These are phyloP conservation scores for Andricus quercusramuli DNA, from an alignment of 2,888 invertebrate genomes.

Conservation along the genomic window DNA sequence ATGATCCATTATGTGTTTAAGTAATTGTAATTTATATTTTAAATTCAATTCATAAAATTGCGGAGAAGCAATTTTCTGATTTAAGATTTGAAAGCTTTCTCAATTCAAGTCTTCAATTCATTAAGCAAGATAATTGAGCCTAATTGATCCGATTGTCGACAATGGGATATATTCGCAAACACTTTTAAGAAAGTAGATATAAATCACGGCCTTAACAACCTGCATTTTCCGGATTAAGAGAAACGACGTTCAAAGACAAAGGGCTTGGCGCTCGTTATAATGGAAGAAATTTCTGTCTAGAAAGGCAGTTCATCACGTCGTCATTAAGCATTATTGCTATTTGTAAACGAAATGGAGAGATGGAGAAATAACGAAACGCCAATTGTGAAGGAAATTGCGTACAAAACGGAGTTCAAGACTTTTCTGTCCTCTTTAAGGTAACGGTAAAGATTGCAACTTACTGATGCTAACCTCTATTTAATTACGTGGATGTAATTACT, in stretches of 20 bases:
- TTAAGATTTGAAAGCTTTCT: no score
- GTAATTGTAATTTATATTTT: no score
- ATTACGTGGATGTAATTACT: constrained; percentile 1
- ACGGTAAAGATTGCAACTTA: constrained; percentile 13
- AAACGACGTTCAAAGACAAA: constrained; percentile 6
- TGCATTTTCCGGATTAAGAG: constrained; percentile 20
- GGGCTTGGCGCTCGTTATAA: constrained; percentile 14
- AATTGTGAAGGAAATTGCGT: background rate
- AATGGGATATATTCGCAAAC: constrained; percentile 17
- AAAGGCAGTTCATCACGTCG: constrained; percentile 16
- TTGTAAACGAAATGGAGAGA: constrained; percentile 4
- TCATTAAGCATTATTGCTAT: constrained; percentile 25
- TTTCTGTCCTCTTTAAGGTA: constrained; percentile 11
- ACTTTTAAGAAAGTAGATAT: constrained; percentile 29
- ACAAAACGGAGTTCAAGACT: background rate
- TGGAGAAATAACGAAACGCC: constrained; percentile 3
- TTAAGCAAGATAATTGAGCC: constrained; percentile 3
- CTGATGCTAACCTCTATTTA: constrained; percentile 10
- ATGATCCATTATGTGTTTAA: background rate
- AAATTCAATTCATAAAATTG: no score
- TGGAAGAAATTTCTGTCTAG: background rate
- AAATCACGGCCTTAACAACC: constrained; percentile 11
- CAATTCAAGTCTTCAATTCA: background rate
- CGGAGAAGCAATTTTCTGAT: no score
- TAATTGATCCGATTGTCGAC: constrained; percentile 33